Evolutionary conservation across 1,140 invertebrate species (phyloP), one percentile per base, ranked within the genome.

Genomic region (Leguminivora glycinivorella): DNA sequence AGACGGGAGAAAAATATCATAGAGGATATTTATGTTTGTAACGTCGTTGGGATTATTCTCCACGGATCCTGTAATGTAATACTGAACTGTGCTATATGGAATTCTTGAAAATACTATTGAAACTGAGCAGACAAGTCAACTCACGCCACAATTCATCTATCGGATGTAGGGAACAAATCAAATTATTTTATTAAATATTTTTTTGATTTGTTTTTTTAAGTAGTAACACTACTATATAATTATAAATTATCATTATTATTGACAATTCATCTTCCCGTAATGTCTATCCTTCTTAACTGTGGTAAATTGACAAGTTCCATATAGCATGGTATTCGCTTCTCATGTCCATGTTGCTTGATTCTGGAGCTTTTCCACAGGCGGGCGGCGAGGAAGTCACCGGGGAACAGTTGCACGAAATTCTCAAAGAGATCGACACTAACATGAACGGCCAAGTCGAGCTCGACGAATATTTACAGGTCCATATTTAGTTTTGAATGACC

Each of bases 391-490:
- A 97, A 79, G 95, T 99, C 72, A 95, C 96, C 71, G 98, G 99
- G 68, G 97, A 99, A 91, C 96, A 98, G 92, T 94, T 99, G 79
- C 99, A 99, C 92, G 98, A 99, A 91, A 98, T 99, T 87, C 94
- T 99, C 72, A 95, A 94, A 89, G 98, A 99, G 94, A 99, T 99
- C 85, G 99, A 99, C 94, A 96, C 98, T 82, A 99, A 99, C 93
- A 98, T 98, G 95, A 99, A 99, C 93, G 99, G 99, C 82, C 97
- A 99, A 94, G 97, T 99, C 84, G 98, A 99, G 92, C 94, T 99
- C 83, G 98, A 98, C 87, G 98, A 99, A 93, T 99, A 99, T 92
- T 94, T 99, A 86, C 98, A 99, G 97, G 98, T 99, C 94, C 79
- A 78, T 91, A 83, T 82, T 75, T 40, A 29, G 40, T 52, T 52